phyloP scores from a whole-genome alignment of 2,113 vertebrate species.

The Bambusicola thoracicus region DNA sequence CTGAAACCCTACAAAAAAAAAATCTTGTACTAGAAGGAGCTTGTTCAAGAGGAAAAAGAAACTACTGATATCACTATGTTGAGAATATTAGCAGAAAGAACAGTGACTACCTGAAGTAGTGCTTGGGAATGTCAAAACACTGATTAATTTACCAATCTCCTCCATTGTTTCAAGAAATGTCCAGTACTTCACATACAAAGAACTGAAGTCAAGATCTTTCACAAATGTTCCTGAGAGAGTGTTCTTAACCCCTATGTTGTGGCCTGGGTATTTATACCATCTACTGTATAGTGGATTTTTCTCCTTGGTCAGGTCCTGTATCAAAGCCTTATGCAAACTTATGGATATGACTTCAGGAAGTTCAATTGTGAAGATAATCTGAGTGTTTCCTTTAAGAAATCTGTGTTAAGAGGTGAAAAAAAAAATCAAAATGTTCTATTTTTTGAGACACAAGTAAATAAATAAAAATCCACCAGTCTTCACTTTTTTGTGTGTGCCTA shows the following conservation, averaged over 20 bases:
- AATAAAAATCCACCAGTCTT: background rate
- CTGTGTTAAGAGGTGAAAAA: background rate
- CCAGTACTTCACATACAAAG: background rate
- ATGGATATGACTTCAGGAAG: background rate
- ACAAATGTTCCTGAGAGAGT: background rate
- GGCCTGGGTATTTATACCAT: background rate
- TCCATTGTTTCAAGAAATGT: background rate
- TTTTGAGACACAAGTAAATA: background rate
- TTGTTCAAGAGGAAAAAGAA: background rate
- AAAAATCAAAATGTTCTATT: background rate
- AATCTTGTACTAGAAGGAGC: background rate
- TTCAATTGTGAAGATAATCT: background rate
- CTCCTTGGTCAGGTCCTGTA: background rate
- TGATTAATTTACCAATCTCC: background rate
- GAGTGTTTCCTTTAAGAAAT: background rate
- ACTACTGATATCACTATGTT: background rate
- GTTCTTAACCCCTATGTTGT: background rate
- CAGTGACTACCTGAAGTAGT: background rate
- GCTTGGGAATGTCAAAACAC: background rate
- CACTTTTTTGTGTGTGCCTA: background rate
- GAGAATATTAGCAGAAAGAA: background rate
- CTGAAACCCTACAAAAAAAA: background rate
- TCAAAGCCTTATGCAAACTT: background rate
- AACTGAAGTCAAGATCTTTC: background rate
- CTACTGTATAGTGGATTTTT: background rate